phyloP scores from a whole-genome alignment of 1,140 invertebrate species.

The Dreissena polymorpha region DNA sequence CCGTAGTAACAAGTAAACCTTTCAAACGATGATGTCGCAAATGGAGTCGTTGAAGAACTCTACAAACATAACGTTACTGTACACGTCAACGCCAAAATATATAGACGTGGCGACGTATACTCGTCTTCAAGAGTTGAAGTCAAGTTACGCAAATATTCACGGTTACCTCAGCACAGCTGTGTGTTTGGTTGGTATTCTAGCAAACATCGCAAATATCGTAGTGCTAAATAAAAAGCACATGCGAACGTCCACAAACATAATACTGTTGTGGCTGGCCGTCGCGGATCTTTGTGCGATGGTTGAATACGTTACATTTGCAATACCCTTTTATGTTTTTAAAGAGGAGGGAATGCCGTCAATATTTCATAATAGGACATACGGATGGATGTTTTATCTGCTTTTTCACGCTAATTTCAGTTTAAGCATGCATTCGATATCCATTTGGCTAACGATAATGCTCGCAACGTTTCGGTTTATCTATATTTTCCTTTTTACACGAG shows the following conservation, averaged over 20 bases:
- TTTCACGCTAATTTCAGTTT: slow-evolving; percentile 85
- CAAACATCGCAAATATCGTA: slow-evolving; percentile 94
- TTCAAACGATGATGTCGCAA: no score
- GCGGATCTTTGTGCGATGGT: slow-evolving; percentile 94
- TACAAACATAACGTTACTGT: no score
- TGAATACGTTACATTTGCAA: slow-evolving; percentile 91
- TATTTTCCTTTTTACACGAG: slow-evolving; percentile 88
- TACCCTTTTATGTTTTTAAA: slow-evolving; percentile 82
- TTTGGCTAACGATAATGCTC: slow-evolving; percentile 94
- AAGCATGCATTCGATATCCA: slow-evolving; percentile 95
- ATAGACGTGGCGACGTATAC: no score
- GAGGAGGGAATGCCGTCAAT: slow-evolving; percentile 44
- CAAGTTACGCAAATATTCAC: slow-evolving; percentile 81
- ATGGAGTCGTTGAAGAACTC: no score
- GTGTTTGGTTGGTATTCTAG: slow-evolving; percentile 92
- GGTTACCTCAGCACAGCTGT: slow-evolving; percentile 87
- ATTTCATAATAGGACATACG: slow-evolving; percentile 58
- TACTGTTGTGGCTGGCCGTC: slow-evolving; percentile 91
- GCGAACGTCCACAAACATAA: slow-evolving; percentile 90
- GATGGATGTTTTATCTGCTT: slow-evolving; percentile 73
- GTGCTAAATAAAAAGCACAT: slow-evolving; percentile 93
- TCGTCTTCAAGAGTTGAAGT: neutral
- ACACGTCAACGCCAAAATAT: no score
- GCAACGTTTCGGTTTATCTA: slow-evolving; percentile 97
- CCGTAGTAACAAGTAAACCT: no score